Evolutionary conservation across 2,888 invertebrate genomes (phyloP), one percentile per base, ranked within the genome.

Genomic region (Cactoblastis cactorum): DNA sequence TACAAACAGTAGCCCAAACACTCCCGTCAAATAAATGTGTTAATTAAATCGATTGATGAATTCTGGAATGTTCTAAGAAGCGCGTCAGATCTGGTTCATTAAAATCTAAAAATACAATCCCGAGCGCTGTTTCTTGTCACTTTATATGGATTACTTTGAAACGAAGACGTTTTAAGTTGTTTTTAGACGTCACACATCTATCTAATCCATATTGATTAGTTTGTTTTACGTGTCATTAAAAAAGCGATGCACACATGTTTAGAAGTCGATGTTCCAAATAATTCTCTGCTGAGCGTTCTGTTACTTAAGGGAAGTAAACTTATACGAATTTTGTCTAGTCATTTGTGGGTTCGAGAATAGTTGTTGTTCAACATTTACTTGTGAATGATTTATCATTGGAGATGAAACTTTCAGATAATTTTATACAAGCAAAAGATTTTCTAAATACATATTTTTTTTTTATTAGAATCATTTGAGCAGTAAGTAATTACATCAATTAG

Each of bases 91-190:
- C 14, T 48, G 37, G 47, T 28, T 48, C 47, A 35, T 48, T 28
- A 48, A 48, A 48, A 24, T 48, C 47, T 48, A 48, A 15, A 48
- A 48, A 48, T 48, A 48, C 15, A 14, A 22, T 5, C 17, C 15
- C 14, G 24, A 37, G 22, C 22, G 37, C 47, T 48, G 37, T 24
- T 15, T 24, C 47, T 28, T 37, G 47, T 48, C 47, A 48, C 37
- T 47, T 22, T 48, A 37, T 48, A 37, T 48, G 35, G 37, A 48
- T 37, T 24, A 37, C 24, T 37, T 45, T 46, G 37, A 47, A 22
- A 12, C 22, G 15, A 24, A 14, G 22, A 47, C 47, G 37, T 17
- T 48, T 37, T 24, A 22, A 15, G 9, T 5, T 11, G 37, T 37
- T 48, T 48, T 37, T 28, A 28, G 46, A 19, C 19, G 33, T 46